Base-by-base conservation (phyloP, 35 echinoderm and acorn worm genomes). In the Apostichopus japonicus region DNA sequence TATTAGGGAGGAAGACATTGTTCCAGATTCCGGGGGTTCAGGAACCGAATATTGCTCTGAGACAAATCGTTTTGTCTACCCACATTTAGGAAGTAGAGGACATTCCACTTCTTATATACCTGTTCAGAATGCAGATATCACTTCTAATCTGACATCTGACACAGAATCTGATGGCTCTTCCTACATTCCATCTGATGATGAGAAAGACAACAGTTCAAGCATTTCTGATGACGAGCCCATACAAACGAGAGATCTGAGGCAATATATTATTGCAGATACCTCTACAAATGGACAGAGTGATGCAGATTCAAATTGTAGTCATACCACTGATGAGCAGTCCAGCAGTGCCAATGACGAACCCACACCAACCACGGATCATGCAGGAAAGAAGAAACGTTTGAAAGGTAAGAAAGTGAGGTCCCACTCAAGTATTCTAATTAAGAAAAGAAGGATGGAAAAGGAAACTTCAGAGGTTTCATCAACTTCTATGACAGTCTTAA, bases 401-500 rank as follows among this genome's bases (percentile, higher is more conserved):
- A 17, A 73, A 16, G 0, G 6, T 1, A 73, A 73, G n/a, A 73
- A 17, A 17, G 62, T 10, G 16, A 65, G 16, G 62, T 10, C 16
- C 62, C 62, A 65, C 9, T 65, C 62, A 13, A 65, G 62, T n/a
- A 83, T 16, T 0, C 52, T 5, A n/a, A n/a, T n/a, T n/a, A 13
- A 13, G 51, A 83, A n/a, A 54, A 56, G 17, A 15, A 83, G 14
- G 52, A 55, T 10, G 55, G 55, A 55, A 56, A 56, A 56, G 55
- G 24, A 51, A 51, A 54, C 16, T 13, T 51, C 24, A 80, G 78
- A 33, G 0, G 78, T 80, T 11, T 55, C 11, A 2, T 65, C 86
- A 65, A 25, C 58, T n/a, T 65, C 86, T 44, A 88, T 88, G 13
- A 24, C 54, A 59, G 86, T 77, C n/a, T n/a, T n/a, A n/a, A n/a